Evolutionary conservation across 2,113 vertebrate genomes (phyloP).

Genomic region (Ceratotherium simum): DNA sequence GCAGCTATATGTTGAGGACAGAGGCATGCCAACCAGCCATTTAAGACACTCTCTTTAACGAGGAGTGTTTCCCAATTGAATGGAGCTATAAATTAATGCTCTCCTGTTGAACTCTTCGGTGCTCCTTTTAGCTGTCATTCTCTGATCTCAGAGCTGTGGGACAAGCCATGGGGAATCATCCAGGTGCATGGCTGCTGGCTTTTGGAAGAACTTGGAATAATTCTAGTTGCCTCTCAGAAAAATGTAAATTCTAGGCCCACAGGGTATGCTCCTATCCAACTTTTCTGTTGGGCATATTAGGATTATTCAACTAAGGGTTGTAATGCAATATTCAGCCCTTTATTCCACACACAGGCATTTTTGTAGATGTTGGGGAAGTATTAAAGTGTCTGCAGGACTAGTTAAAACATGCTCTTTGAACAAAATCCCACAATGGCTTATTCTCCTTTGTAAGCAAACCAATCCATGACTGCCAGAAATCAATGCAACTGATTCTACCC

Average conservation of each 20-base stretch:
- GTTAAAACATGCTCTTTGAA: constrained; percentile 38
- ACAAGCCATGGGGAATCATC: neutral
- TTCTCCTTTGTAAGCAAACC: constrained; percentile 26
- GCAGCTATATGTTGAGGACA: neutral
- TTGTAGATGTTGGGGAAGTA: neutral
- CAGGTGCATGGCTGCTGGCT: neutral
- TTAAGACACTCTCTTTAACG: neutral
- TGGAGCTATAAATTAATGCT: neutral
- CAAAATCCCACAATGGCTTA: neutral
- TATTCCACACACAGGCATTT: neutral
- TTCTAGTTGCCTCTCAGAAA: neutral
- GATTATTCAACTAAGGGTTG: neutral
- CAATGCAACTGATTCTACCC: constrained; percentile 54
- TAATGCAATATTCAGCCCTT: neutral
- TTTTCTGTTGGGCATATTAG: neutral
- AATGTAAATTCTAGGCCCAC: neutral
- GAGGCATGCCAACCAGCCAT: neutral
- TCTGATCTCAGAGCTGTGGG: neutral
- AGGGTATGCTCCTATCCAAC: neutral
- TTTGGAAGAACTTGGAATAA: neutral
- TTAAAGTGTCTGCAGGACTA: neutral
- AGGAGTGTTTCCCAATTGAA: neutral
- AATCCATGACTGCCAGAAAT: constrained; percentile 56
- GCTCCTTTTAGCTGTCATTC: neutral
- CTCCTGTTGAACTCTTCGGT: neutral